A percentile compares a stretch with the other conserved stretches of the same genome.
Evolutionary conservation across 1,140 invertebrate genomes (phyloP).

Genomic region (Holcopasites calliopsidis): DNA sequence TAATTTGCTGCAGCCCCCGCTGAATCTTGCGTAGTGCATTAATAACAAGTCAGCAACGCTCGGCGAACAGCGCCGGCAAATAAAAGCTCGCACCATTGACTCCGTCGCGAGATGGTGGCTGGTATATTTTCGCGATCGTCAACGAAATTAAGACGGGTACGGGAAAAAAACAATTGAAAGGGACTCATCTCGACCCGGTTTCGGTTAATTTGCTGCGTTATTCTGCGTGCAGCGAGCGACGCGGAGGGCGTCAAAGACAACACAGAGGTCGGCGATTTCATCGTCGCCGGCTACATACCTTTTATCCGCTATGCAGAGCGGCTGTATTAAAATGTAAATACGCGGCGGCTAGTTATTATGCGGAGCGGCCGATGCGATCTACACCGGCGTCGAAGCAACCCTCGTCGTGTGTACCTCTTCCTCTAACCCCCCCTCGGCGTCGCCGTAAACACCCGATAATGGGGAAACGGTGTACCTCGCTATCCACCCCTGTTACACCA

Average conservation of each 20-base stretch:
- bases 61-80: not conserved
- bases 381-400: conserved; percentile 60
- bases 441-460: conserved; percentile 70
- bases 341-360: conserved; percentile 69
- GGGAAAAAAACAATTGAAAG: too few relatives aligned
- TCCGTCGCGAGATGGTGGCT: too few relatives aligned
- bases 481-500: conserved; percentile 42
- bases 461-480: conserved; percentile 67
- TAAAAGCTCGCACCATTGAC: conserved; percentile 4
- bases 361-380: conserved; percentile 65
- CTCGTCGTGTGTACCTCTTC: conserved; percentile 55
- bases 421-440: conserved; percentile 48
- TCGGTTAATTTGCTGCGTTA: conserved; percentile 9
- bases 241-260: conserved; percentile 45
- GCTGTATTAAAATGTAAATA: conserved; percentile 72
- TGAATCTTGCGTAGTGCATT: conserved; percentile 20
- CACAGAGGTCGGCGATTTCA: conserved; percentile 47
- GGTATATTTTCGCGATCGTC: too few relatives aligned
- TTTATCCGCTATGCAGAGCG: conserved; percentile 65
- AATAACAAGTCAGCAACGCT: conserved; percentile 16
- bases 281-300: conserved; percentile 51
- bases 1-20: conserved; percentile 17
- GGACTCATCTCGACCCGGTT: too few relatives aligned
- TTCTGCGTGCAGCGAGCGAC: not conserved
- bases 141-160: too few relatives aligned